Base-by-base conservation (phyloP, 2,888 invertebrate species). In the Caenorhabditis sp. region DNA sequence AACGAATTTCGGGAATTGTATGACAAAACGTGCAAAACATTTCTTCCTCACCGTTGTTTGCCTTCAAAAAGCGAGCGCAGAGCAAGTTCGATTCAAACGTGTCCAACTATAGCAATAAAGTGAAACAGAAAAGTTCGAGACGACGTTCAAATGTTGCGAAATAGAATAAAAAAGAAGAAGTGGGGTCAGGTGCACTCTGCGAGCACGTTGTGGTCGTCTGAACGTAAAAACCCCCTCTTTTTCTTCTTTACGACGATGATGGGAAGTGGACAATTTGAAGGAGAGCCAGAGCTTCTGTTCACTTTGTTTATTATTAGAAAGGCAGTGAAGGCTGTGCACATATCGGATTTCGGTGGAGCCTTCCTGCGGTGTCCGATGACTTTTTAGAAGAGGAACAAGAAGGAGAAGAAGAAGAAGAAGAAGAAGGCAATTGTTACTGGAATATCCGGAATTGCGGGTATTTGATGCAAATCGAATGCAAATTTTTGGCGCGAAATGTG, bases 401-500 rank as follows among this genome's bases (percentile, higher is more conserved):
- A 27, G 15, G 26, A 30, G 17, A 13, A 30, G 20, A 32, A 20
- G 26, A n/a, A 9, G 30, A 26, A 39, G 20, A 48, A 52, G 17
- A 24, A 35, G 35, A 30, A 50, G 26, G 30, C 53, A 68, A 59
- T 59, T 58, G 56, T 59, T 41, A 59, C 46, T 58, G 58, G 56
- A 55, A 53, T 30, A n/a, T n/a, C n/a, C n/a, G n/a, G n/a, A n/a
- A n/a, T n/a, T n/a, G n/a, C n/a, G n/a, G n/a, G n/a, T n/a, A n/a
- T n/a, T n/a, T n/a, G n/a, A n/a, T n/a, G n/a, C 46, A 68, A 62
- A 68, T 48, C 37, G 37, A 50, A 68, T 68, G 68, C 59, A 74
- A 62, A 55, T 55, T 59, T 24, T 1, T 26, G 15, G 48, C n/a
- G n/a, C n/a, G 41, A 41, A 17, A 41, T 15, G 17, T 17, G 41